Percentiles rank a stretch among this genome's conserved stretches.
These are phyloP conservation scores for Periophthalmodon schlosseri DNA, from an alignment of 2,113 vertebrate genomes.

Conservation along the genomic window DNA sequence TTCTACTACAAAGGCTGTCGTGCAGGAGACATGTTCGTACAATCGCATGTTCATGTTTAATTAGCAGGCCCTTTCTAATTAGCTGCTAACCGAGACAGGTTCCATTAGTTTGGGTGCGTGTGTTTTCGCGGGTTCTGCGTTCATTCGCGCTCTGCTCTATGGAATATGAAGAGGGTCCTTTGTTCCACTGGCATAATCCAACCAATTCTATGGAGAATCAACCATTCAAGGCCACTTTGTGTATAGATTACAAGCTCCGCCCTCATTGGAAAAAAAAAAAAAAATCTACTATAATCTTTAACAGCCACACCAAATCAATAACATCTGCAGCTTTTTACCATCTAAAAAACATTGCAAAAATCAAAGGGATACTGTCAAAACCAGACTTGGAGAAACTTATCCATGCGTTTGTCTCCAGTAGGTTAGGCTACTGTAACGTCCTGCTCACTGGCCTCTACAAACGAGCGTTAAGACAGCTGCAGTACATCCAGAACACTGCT, in stretches of 20 bases:
- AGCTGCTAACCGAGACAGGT: conserved; percentile 12
- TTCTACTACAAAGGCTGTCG: conserved; percentile 5
- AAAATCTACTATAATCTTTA: too few relatives aligned
- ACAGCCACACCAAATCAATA: too few relatives aligned
- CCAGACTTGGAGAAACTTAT: too few relatives aligned
- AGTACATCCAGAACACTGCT: too few relatives aligned
- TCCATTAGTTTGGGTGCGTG: not conserved
- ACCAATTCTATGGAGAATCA: not conserved
- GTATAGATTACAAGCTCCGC: not conserved
- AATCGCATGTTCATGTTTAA: conserved; percentile 13
- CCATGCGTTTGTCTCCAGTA: too few relatives aligned
- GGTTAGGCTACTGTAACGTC: too few relatives aligned
- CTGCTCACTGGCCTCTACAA: too few relatives aligned
- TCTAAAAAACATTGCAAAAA: too few relatives aligned
- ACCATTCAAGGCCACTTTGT: not conserved
- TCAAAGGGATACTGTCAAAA: too few relatives aligned
- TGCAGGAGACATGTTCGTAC: conserved; percentile 6
- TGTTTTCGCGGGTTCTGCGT: not conserved
- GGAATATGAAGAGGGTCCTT: conserved; percentile 1
- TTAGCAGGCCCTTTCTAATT: conserved; percentile 24
- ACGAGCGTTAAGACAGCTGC: too few relatives aligned
- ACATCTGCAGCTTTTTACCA: too few relatives aligned
- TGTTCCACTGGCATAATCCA: not conserved
- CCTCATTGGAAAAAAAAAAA: not conserved
- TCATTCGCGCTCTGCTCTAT: conserved; percentile 4